Percentiles rank a stretch among this genome's conserved stretches.
These are phyloP conservation scores for Menidia menidia DNA, from an alignment of 2,797 vertebrate genomes.

Conservation along the genomic window DNA sequence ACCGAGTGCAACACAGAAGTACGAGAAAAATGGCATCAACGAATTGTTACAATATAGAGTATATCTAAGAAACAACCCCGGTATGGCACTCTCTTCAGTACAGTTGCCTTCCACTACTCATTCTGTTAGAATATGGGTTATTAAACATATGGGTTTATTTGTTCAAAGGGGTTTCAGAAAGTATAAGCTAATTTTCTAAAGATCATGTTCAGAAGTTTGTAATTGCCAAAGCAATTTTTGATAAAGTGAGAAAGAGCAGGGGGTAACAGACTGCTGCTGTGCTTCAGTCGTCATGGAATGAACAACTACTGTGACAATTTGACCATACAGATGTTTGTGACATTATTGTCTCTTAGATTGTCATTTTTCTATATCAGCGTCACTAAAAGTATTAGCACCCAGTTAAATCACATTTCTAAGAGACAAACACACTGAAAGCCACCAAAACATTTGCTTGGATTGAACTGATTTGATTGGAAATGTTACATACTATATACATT, in stretches of 20 bases:
- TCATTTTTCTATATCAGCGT: not conserved
- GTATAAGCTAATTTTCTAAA: constrained; percentile 42
- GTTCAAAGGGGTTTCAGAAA: constrained; percentile 25
- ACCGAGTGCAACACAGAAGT: not conserved
- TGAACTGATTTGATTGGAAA: not conserved
- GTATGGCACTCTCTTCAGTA: not conserved
- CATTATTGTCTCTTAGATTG: not conserved
- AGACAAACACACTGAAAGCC: too few relatives aligned
- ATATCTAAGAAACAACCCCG: not conserved
- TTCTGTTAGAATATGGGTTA: constrained; percentile 18
- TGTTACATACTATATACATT: not conserved
- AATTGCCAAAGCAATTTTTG: constrained; percentile 58
- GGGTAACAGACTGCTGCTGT: not conserved
- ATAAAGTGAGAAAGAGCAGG: constrained; percentile 43
- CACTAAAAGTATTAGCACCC: not conserved
- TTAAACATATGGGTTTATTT: constrained; percentile 33
- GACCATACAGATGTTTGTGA: constrained; percentile 8
- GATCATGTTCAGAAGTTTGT: constrained; percentile 46
- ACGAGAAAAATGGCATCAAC: not conserved
- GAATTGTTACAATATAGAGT: not conserved
- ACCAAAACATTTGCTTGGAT: not conserved
- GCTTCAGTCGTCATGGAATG: constrained; percentile 12
- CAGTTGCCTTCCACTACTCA: constrained; percentile 14
- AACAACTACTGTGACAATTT: constrained; percentile 7
- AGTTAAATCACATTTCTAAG: too few relatives aligned